Evolutionary conservation across 1,140 invertebrate species (phyloP), one percentile per base, ranked within the genome.

Genomic region (Acromyrmex heyeri): DNA sequence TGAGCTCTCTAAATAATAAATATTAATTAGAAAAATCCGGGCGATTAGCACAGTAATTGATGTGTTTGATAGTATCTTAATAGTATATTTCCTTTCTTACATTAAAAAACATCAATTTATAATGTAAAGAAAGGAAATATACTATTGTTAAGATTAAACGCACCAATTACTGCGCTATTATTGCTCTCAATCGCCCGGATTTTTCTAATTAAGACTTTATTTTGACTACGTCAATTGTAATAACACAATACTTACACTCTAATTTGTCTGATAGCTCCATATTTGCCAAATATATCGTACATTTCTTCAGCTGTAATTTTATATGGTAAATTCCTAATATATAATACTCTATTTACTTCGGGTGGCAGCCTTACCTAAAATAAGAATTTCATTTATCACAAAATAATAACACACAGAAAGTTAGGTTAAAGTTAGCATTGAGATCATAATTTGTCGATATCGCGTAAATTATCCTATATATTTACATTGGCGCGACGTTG

Each of bases 251-350:
- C 98, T 97, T 97, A 99, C 98, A 99, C 98, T 96, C 99, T 96
- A 78, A 99, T 99, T 96, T 99, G 99, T 90, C 99, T 95, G 82
- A 99, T 99, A 18, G 99, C 99, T 93, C 99, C 99, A 96, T 99
- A 99, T 96, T 99, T 99, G 53, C 99, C 99, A 97, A 99, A 99
- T 89, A 99, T 99, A 96, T 99, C 99, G 94, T 99, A 99, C 99
- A 99, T 99, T 97, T 99, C 99, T 96, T 99, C 99, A n/a, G 98
- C 98, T 75, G 99, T 99, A 78, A 99, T 99, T 96, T 99, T 99
- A 93, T 99, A 99, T 0, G 99, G 99, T 69, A 99, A 96, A 96
- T 99, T 99, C 92, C 99, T 96, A 2, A 99, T 97, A 93, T 99
- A 99, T 18, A 99, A 95, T 73, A 99, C 98, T 94, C 99, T 96